phyloP scores from a whole-genome alignment of 92 coral and sea anemone genomes.

The Phenganax marumi region DNA sequence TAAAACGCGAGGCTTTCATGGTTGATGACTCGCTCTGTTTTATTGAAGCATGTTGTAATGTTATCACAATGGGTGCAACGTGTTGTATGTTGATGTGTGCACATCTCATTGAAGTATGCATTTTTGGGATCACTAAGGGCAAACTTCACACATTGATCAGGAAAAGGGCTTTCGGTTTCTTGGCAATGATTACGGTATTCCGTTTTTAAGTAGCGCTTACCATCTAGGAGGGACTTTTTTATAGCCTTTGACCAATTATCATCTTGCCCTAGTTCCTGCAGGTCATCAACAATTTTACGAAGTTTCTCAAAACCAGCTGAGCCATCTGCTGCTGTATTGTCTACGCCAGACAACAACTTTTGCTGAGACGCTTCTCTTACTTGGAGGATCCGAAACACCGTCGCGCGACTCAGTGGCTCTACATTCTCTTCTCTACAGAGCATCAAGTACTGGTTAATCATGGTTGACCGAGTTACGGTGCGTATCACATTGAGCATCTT shows the following conservation, averaged over 20 bases:
- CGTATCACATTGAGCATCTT: conserved; percentile 68
- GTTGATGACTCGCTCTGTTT: not conserved
- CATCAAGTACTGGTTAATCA: conserved; percentile 63
- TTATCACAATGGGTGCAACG: conserved; percentile 63
- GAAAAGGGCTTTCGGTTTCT: conserved; percentile 59
- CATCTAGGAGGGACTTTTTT: conserved; percentile 29
- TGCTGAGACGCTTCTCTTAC: conserved; percentile 65
- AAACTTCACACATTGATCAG: conserved; percentile 61
- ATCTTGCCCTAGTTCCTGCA: conserved; percentile 59
- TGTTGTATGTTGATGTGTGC: conserved; percentile 53
- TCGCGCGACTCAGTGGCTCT: conserved; percentile 15
- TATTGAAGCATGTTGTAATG: conserved; percentile 5
- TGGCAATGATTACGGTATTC: conserved; percentile 55
- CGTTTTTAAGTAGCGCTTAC: conserved; percentile 54
- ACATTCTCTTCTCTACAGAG: conserved; percentile 56
- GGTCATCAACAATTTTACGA: conserved; percentile 54
- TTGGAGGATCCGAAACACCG: conserved; percentile 33
- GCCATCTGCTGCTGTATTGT: conserved; percentile 70
- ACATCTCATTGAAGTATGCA: conserved; percentile 43
- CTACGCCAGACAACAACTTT: conserved; percentile 61
- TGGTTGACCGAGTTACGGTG: conserved; percentile 69
- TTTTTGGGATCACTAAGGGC: conserved; percentile 59
- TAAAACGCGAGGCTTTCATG: conserved; percentile 47
- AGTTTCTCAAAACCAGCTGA: conserved; percentile 59
- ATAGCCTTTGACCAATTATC: conserved; percentile 50